These are phyloP conservation scores for Acanthopagrus latus DNA, from an alignment of 2,797 vertebrate genomes.

Conservation along the genomic window DNA sequence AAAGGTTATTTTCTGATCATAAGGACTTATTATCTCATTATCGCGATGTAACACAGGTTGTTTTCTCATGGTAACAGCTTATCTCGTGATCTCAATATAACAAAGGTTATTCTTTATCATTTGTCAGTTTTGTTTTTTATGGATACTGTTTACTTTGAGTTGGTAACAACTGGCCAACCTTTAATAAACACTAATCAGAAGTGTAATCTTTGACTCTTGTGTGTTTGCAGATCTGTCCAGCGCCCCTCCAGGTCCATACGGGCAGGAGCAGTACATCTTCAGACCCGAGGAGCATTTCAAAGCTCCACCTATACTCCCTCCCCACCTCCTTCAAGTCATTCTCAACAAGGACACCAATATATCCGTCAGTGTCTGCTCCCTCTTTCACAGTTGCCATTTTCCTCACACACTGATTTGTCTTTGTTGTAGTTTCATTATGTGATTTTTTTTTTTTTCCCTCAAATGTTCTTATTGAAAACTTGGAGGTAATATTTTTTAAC, in stretches of 20 bases:
- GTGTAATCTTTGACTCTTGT: constrained; percentile 20
- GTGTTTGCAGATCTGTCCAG: constrained; percentile 92
- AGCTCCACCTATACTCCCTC: constrained; percentile 95
- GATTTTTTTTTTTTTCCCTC: not conserved
- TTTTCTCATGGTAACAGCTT: too few relatives aligned
- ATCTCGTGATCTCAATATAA: too few relatives aligned
- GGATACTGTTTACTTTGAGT: not conserved
- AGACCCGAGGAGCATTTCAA: constrained; percentile 95
- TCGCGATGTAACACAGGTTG: too few relatives aligned
- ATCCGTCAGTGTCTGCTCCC: constrained; percentile 88
- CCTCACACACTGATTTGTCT: too few relatives aligned
- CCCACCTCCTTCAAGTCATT: constrained; percentile 98
- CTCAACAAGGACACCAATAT: constrained; percentile 99
- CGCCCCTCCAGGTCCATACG: constrained; percentile 95
- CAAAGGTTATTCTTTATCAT: not conserved
- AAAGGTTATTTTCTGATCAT: too few relatives aligned
- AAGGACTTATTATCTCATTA: too few relatives aligned
- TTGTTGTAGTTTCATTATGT: too few relatives aligned
- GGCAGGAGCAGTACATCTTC: constrained; percentile 94
- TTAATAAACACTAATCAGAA: not conserved
- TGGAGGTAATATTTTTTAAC: too few relatives aligned
- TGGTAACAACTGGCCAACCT: not conserved
- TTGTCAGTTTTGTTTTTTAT: not conserved
- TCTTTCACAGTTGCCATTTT: not conserved
- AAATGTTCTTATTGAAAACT: too few relatives aligned